phyloP scores from a whole-genome alignment of 2,797 vertebrate genomes.

The Gastrophryne carolinensis region DNA sequence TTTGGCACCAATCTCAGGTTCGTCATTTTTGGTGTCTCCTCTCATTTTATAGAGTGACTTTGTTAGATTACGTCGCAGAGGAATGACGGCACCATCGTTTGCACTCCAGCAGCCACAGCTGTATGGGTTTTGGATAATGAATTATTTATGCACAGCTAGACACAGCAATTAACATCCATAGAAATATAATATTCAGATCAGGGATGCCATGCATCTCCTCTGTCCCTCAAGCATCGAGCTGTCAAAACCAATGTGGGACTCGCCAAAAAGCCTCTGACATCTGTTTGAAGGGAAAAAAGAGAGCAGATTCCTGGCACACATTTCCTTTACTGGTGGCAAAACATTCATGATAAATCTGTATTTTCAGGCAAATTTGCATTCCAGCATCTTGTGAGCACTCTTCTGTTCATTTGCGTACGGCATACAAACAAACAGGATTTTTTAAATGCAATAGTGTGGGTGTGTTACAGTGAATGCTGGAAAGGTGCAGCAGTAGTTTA shows the following conservation, averaged over 20 bases:
- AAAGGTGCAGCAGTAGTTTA: background rate
- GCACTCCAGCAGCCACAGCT: constrained; percentile 95
- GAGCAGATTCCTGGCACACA: constrained; percentile 62
- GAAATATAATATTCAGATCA: constrained; percentile 98
- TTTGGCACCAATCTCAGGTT: constrained; percentile 49
- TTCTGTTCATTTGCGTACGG: background rate
- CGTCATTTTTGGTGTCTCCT: constrained; percentile 29
- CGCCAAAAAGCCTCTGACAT: constrained; percentile 94
- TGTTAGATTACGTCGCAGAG: constrained; percentile 63
- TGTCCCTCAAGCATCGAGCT: constrained; percentile 93
- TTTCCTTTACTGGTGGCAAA: constrained; percentile 60
- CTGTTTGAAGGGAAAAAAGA: constrained; percentile 79
- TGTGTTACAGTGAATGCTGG: no score
- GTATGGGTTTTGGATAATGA: constrained; percentile 98
- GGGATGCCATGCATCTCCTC: constrained; percentile 92
- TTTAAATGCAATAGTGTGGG: no score
- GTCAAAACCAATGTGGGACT: constrained; percentile 88
- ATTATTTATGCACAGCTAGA: constrained; percentile 98
- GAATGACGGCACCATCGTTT: constrained; percentile 89
- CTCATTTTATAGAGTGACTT: constrained; percentile 15
- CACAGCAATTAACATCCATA: constrained; percentile 98
- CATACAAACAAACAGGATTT: background rate
- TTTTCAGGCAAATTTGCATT: constrained; percentile 63
- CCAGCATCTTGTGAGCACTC: constrained; percentile 43
- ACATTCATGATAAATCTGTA: constrained; percentile 47